These are phyloP conservation scores for Phataginus tricuspis DNA, from an alignment of 2,797 vertebrate genomes.

Conservation along the genomic window DNA sequence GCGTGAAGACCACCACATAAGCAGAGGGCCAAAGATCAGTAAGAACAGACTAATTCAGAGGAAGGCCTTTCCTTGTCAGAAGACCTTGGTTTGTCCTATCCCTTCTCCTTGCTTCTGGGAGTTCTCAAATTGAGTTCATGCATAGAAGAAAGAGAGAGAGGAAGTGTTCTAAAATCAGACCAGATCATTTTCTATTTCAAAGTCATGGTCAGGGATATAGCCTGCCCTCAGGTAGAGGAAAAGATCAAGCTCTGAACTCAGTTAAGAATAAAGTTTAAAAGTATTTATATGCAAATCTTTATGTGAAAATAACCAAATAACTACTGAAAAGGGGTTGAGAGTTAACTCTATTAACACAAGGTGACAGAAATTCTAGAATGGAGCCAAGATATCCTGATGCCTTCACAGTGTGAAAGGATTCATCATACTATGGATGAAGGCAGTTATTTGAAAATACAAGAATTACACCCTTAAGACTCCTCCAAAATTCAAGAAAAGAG, in stretches of 20 bases:
- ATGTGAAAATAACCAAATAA: neutral
- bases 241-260: neutral
- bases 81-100: neutral
- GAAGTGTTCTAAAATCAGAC: neutral
- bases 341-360: neutral
- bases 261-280: neutral
- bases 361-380: neutral
- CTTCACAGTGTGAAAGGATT: neutral
- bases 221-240: fast-evolving
- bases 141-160: neutral
- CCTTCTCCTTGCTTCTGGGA: neutral
- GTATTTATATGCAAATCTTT: no score
- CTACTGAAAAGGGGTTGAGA: neutral
- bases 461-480: neutral
- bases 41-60: neutral
- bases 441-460: neutral
- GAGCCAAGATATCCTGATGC: neutral
- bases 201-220: neutral
- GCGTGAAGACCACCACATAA: neutral
- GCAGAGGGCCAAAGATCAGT: neutral
- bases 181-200: neutral
- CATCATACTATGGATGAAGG: neutral
- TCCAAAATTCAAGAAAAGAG: neutral
- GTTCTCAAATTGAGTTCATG: neutral
- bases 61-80: neutral